Evolutionary conservation across 2,113 vertebrate genomes (phyloP).

Genomic region (Spizaetus ornatus): DNA sequence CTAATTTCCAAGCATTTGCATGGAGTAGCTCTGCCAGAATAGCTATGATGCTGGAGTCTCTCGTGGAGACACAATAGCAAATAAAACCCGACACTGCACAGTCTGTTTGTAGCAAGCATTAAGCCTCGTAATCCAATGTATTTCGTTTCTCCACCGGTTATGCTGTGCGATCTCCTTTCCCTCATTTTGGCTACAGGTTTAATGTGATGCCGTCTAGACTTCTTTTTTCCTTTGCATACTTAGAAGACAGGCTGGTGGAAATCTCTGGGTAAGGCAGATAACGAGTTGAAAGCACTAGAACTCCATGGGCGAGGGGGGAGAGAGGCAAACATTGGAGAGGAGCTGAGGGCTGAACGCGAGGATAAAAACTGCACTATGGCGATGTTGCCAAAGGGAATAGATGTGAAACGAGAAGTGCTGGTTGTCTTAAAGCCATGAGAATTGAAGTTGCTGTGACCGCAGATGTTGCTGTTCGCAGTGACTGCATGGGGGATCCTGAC

Average conservation of each 20-base stretch:
- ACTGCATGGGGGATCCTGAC: accelerated
- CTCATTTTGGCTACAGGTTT: background rate
- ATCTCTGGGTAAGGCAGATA: background rate
- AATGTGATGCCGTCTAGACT: background rate
- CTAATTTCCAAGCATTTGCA: background rate
- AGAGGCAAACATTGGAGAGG: background rate
- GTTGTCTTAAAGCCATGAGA: background rate
- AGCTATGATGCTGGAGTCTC: background rate
- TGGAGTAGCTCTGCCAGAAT: background rate
- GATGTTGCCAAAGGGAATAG: background rate
- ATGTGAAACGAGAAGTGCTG: background rate
- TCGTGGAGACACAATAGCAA: accelerated
- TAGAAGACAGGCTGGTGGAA: background rate
- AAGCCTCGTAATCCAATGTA: background rate
- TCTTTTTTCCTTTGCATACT: background rate
- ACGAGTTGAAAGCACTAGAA: background rate
- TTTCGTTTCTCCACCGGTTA: background rate
- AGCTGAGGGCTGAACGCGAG: background rate
- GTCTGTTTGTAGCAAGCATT: accelerated
- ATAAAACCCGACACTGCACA: accelerated
- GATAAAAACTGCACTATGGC: background rate
- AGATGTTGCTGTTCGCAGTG: background rate
- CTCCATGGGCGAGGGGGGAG: accelerated
- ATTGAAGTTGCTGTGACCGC: background rate
- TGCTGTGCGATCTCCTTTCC: background rate